Evolutionary conservation across 2,113 vertebrate genomes (phyloP).

Genomic region (Thomomys bottae): DNA sequence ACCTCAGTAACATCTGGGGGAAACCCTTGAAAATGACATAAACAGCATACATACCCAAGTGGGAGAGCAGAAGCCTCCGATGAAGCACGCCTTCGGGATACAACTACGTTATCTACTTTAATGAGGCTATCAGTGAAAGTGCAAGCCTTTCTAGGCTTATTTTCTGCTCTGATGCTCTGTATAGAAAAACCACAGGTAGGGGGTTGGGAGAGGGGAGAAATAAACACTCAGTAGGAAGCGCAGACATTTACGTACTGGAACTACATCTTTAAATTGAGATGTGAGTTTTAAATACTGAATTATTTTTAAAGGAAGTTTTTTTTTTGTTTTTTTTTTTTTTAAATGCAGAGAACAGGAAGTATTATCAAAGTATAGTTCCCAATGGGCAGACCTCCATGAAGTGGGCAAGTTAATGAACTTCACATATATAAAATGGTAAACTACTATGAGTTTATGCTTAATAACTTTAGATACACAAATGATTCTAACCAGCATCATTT

Average conservation of each 20-base stretch:
- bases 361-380: background rate
- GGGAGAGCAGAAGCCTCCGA: conserved; percentile 44
- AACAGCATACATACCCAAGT: conserved; percentile 76
- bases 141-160: conserved; percentile 30
- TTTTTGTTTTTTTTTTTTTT: no score
- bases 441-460: background rate
- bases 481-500: background rate
- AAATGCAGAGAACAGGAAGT: background rate
- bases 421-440: background rate
- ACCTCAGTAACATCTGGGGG: background rate
- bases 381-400: background rate
- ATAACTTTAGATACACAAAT: background rate
- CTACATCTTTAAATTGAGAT: background rate
- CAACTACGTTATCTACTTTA: conserved; percentile 70
- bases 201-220: background rate
- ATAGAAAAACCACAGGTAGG: conserved; percentile 36
- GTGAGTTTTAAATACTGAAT: conserved; percentile 12
- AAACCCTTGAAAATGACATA: background rate
- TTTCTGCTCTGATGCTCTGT: conserved; percentile 79
- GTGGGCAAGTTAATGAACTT: background rate
- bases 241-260: background rate
- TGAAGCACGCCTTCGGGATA: conserved; percentile 48
- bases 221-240: conserved; percentile 25
- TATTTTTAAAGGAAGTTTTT: background rate
- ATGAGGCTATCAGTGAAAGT: conserved; percentile 57